A percentile compares a stretch with the other conserved stretches of the same genome.
phyloP scores from a whole-genome alignment of 2,113 vertebrate genomes.

The Xiphophorus maculatus region DNA sequence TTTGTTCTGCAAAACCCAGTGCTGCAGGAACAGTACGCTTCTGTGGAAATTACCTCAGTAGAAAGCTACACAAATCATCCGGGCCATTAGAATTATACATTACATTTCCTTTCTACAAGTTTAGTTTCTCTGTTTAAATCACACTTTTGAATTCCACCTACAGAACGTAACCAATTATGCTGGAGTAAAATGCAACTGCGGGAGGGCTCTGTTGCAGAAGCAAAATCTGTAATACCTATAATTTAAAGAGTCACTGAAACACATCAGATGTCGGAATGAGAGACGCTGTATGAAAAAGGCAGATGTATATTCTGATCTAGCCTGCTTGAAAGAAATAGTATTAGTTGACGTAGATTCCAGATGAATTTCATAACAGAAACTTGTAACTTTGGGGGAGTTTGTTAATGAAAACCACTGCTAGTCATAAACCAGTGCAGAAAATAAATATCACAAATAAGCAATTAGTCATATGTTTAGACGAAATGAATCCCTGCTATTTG shows the following conservation, averaged over 20 bases:
- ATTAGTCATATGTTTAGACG: neutral
- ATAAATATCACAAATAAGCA: neutral
- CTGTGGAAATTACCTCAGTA: neutral
- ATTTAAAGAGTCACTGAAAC: neutral
- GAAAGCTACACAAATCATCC: neutral
- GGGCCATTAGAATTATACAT: neutral
- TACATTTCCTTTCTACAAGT: neutral
- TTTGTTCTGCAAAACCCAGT: neutral
- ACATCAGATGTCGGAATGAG: neutral
- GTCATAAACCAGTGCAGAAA: neutral
- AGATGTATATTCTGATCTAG: neutral
- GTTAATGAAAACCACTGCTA: constrained; percentile 10
- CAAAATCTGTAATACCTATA: neutral
- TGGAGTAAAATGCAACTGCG: neutral
- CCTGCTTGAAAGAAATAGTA: neutral
- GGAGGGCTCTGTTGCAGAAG: constrained; percentile 1
- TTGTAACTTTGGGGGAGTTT: constrained; percentile 8
- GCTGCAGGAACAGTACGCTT: too few species aligned
- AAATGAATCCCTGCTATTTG: neutral
- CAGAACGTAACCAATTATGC: neutral
- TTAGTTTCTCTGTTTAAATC: neutral
- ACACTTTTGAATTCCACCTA: neutral
- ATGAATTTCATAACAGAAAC: constrained; percentile 38
- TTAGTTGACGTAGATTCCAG: neutral
- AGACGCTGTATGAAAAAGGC: neutral